phyloP scores from a whole-genome alignment of 2,113 vertebrate species.

The Emydocephalus ijimae region DNA sequence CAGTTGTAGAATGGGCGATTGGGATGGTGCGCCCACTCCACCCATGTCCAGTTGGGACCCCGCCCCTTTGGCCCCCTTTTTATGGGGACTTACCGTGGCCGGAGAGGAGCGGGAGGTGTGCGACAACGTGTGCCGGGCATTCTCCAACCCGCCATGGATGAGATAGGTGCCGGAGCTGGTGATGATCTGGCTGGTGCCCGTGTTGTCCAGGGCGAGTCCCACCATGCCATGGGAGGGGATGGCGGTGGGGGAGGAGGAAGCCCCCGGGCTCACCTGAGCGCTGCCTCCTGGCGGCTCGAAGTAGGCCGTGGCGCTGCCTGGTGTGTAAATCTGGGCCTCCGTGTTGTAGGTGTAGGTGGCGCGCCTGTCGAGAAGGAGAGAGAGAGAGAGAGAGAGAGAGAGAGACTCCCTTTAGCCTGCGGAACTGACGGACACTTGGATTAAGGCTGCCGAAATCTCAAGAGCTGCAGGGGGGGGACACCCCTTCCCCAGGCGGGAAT shows the following conservation, averaged over 20 bases:
- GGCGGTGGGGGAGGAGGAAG: slow-evolving; percentile 84
- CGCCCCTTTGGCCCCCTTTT: neutral
- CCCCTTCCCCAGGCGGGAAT: too few species aligned
- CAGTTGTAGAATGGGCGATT: neutral
- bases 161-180: slow-evolving; percentile 91
- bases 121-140: slow-evolving; percentile 84
- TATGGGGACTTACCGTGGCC: slow-evolving; percentile 83
- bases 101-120: slow-evolving; percentile 95
- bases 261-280: slow-evolving; percentile 87
- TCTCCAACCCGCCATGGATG: slow-evolving; percentile 91
- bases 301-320: slow-evolving; percentile 81
- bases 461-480: too few species aligned
- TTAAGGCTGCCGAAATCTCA: neutral
- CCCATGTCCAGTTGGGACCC: neutral
- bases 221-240: slow-evolving; percentile 92
- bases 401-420: neutral
- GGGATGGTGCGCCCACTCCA: neutral
- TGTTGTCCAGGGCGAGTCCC: slow-evolving; percentile 93
- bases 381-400: too few species aligned
- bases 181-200: slow-evolving; percentile 88
- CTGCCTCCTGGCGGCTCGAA: slow-evolving; percentile 87
- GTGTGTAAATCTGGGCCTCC: slow-evolving; percentile 87
- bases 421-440: neutral
- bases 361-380: slow-evolving; percentile 69
- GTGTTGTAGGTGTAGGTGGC: slow-evolving; percentile 90